Percentiles rank a stretch among this genome's conserved stretches.
Conservation (phyloP, 2,888 invertebrate genomes). For the Tetheella fluctuosa region DNA sequence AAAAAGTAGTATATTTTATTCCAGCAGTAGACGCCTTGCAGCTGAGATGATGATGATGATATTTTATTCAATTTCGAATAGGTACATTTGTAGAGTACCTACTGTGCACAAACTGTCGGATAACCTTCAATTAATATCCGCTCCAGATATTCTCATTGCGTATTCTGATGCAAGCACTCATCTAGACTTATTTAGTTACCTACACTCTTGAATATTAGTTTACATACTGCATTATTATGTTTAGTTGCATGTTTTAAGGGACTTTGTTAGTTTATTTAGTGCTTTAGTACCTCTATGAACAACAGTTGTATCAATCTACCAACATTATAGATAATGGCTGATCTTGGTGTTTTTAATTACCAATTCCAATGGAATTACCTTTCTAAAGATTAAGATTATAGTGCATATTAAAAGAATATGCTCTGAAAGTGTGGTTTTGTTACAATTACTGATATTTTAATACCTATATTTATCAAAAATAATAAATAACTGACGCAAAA, state of each 20-base stretch:
- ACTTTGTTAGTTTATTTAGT: neutral
- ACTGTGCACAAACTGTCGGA: neutral
- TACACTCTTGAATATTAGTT: slow-evolving; percentile 8
- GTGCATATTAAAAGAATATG: no score
- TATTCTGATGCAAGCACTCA: slow-evolving; percentile 25
- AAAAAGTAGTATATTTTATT: slow-evolving; percentile 11
- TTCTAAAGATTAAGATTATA: no score
- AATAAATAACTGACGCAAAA: slow-evolving; percentile 14
- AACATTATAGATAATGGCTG: no score
- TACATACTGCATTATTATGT: neutral
- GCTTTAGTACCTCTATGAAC: neutral
- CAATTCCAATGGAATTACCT: no score
- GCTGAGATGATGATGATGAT: no score
- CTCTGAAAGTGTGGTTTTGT: no score
- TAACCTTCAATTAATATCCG: slow-evolving; percentile 39
- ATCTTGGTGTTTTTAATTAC: no score
- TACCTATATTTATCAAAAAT: no score
- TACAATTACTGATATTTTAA: no score
- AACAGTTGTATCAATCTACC: no score
- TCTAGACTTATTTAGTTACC: slow-evolving; percentile 1
- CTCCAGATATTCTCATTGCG: slow-evolving; percentile 55
- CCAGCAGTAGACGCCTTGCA: no score
- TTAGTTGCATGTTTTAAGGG: neutral
- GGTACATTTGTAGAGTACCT: slow-evolving; percentile 1
- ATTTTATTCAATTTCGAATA: slow-evolving; percentile 5